Percentiles rank a stretch among this genome's conserved stretches.
phyloP scores from a whole-genome alignment of 1,140 invertebrate species.

The Ceratitis capitata region DNA sequence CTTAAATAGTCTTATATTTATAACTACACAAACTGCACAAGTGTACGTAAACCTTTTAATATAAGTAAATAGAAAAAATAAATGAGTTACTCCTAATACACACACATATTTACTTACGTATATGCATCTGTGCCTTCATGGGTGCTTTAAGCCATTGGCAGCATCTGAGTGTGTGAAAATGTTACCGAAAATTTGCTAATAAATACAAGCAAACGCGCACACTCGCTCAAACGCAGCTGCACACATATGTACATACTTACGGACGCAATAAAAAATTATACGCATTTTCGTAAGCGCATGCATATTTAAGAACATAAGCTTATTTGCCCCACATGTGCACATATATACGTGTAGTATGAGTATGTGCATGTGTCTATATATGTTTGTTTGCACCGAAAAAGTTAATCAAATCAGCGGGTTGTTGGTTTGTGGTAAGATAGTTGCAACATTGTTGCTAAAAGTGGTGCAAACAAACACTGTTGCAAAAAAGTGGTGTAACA shows the following conservation, averaged over 20 bases:
- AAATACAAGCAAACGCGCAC: neutral
- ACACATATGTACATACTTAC: neutral
- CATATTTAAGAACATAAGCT: neutral
- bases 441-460: neutral
- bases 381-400: neutral
- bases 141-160: neutral
- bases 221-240: neutral
- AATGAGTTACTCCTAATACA: neutral
- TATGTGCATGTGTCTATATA: neutral
- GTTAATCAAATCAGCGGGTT: neutral
- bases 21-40: neutral
- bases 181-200: neutral
- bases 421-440: neutral
- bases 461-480: neutral
- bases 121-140: neutral
- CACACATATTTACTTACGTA: neutral
- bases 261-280: neutral
- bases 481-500: neutral
- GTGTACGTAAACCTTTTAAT: neutral
- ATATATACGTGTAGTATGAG: neutral
- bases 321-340: neutral
- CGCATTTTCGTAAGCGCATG: neutral
- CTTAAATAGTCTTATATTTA: neutral
- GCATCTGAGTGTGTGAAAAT: constrained; percentile 8
- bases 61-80: too few relatives aligned